Evolutionary conservation across 2,888 invertebrate species (phyloP).

Genomic region (Norana najaformis): DNA sequence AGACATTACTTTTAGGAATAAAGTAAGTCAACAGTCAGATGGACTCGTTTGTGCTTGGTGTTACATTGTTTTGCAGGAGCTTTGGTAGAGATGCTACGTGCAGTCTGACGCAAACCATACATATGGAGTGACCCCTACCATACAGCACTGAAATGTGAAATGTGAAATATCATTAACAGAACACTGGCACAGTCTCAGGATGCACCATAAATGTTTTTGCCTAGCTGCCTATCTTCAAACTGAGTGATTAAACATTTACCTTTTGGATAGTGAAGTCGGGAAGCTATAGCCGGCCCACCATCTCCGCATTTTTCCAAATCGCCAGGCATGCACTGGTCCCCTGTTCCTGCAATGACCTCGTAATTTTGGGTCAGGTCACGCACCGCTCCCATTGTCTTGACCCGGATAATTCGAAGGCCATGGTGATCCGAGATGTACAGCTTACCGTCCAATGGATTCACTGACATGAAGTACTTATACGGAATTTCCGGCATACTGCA

Average conservation of each 20-base stretch:
- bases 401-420: constrained; percentile 55
- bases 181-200: too few relatives aligned
- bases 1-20: too few relatives aligned
- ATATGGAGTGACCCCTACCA: too few relatives aligned
- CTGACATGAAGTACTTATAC: constrained; percentile 93
- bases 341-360: constrained; percentile 92
- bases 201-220: background rate
- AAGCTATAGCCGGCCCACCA: constrained; percentile 84
- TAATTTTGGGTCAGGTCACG: constrained; percentile 71
- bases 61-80: too few relatives aligned
- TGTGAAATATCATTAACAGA: background rate
- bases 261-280: constrained; percentile 87
- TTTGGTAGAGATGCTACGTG: too few relatives aligned
- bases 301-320: constrained; percentile 84
- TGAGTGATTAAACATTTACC: constrained; percentile 65
- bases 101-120: too few relatives aligned
- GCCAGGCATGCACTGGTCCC: constrained; percentile 76
- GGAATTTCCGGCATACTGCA: constrained; percentile 83
- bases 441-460: constrained; percentile 92
- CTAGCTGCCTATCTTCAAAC: background rate
- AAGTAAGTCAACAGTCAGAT: too few relatives aligned
- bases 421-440: constrained; percentile 93
- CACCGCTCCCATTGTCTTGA: constrained; percentile 62
- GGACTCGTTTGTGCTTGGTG: too few relatives aligned
- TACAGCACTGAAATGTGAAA: too few relatives aligned